Conservation (phyloP, 2,113 vertebrate genomes). For the Alouatta palliata region DNA sequence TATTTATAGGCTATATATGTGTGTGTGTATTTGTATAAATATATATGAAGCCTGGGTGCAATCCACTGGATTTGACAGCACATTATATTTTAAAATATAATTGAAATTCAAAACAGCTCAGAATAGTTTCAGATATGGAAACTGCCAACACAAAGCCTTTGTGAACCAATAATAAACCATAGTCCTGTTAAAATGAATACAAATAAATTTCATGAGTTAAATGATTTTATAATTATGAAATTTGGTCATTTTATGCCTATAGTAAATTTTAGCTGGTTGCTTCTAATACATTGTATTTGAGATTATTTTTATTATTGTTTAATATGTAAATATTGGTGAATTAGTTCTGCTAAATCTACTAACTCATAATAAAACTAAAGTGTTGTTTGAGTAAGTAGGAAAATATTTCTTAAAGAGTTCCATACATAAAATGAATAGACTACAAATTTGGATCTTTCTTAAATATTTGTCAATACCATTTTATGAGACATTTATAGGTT, state of each 20-base stretch:
- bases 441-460: not conserved
- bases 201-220: not conserved
- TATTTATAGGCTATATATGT: not conserved
- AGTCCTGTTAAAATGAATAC: not conserved
- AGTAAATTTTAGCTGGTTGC: slow-evolving; percentile 1
- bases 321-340: not conserved
- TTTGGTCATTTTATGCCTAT: not conserved
- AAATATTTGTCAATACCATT: not conserved
- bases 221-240: slow-evolving; percentile 17
- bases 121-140: not conserved
- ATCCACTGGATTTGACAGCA: not conserved
- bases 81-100: not conserved
- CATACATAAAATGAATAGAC: not conserved
- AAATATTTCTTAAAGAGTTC: slow-evolving; percentile 3
- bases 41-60: not conserved
- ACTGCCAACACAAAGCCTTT: not conserved
- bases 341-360: slow-evolving; percentile 28
- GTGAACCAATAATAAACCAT: not conserved
- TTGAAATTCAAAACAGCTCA: slow-evolving; percentile 35
- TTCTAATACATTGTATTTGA: not conserved
- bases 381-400: slow-evolving; percentile 13
- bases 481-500: not conserved
- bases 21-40: not conserved
- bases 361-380: not conserved
- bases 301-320: not conserved